phyloP scores from a whole-genome alignment of 2,113 vertebrate genomes.

The Amblyornis subalaris region DNA sequence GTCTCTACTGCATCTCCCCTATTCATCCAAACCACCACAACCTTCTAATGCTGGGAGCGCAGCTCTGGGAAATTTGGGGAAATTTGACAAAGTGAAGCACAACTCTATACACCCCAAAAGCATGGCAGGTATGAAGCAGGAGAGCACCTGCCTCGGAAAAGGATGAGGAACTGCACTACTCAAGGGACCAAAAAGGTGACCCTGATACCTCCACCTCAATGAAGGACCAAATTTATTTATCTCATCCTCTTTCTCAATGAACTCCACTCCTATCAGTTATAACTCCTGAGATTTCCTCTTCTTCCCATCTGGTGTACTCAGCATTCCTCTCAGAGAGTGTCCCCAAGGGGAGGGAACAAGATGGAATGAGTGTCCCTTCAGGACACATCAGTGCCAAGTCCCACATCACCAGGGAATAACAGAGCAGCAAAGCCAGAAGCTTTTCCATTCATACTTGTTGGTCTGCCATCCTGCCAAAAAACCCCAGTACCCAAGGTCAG shows the following conservation, averaged over 20 bases:
- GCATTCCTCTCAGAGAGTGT: not conserved
- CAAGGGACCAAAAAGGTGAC: not conserved
- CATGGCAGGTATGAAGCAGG: accelerated
- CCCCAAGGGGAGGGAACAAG: not conserved
- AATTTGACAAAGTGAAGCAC: not conserved
- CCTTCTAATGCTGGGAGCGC: not conserved
- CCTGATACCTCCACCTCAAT: not conserved
- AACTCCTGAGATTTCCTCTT: not conserved
- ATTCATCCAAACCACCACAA: not conserved
- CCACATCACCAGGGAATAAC: too few species aligned
- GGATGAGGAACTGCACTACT: not conserved
- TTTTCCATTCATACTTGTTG: not conserved
- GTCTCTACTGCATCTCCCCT: not conserved
- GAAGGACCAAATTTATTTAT: not conserved
- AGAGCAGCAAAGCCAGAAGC: not conserved
- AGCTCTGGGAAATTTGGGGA: not conserved
- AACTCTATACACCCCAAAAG: not conserved
- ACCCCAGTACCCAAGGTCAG: not conserved
- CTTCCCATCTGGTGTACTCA: not conserved
- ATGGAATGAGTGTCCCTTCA: not conserved
- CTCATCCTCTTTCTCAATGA: not conserved
- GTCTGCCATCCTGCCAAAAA: not conserved
- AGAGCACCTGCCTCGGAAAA: not conserved
- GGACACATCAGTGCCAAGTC: not conserved
- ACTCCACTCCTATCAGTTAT: not conserved